These are phyloP conservation scores for Phylloscopus collybita DNA, from an alignment of 2,797 vertebrate genomes.

Conservation along the genomic window DNA sequence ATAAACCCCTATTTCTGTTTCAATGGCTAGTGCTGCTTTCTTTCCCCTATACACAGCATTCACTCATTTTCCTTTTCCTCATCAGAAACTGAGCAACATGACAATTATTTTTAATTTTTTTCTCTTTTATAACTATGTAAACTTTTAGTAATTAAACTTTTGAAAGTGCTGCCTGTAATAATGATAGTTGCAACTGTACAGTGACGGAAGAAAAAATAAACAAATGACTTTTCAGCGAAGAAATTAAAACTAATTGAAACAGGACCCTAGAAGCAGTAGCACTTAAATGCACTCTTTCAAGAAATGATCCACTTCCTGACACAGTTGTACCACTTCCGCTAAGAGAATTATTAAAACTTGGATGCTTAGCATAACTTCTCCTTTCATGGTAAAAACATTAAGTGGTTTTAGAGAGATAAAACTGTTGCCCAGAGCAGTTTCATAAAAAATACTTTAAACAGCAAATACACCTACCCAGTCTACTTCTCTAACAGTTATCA, in stretches of 20 bases:
- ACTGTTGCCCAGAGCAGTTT: not conserved
- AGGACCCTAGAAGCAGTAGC: not conserved
- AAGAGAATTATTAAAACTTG: slow-evolving; percentile 36
- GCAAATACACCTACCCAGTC: not conserved
- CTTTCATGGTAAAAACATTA: slow-evolving; percentile 52
- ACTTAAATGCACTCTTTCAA: not conserved
- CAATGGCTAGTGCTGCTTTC: not conserved
- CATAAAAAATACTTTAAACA: not conserved
- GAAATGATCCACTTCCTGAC: slow-evolving; percentile 52
- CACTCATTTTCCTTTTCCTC: not conserved
- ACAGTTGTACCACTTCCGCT: slow-evolving; percentile 27
- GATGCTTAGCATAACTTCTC: slow-evolving; percentile 62
- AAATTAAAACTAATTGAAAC: not conserved
- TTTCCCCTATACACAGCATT: not conserved
- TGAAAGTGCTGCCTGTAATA: not conserved
- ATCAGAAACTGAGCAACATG: not conserved
- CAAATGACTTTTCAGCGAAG: not conserved
- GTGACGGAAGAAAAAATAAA: not conserved
- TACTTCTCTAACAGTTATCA: not conserved
- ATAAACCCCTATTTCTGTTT: not conserved
- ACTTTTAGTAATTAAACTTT: not conserved
- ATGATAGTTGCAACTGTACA: not conserved
- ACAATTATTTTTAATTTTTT: not conserved
- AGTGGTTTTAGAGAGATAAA: slow-evolving; percentile 52
- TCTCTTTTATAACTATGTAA: not conserved